Base-by-base conservation (phyloP, 2,113 vertebrate genomes). In the Corydoras maculifer region DNA sequence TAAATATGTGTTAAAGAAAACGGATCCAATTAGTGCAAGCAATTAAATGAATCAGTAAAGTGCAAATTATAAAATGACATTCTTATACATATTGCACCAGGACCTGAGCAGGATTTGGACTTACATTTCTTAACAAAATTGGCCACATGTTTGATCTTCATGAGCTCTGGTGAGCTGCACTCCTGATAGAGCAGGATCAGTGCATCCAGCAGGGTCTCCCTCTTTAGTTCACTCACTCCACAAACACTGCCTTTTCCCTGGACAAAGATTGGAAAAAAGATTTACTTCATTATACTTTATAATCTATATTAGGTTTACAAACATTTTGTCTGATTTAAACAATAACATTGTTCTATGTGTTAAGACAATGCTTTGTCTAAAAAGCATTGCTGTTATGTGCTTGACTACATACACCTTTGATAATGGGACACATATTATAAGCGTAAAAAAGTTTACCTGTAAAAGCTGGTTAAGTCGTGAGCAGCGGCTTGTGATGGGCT, bases 71-170 rank as follows among this genome's bases (percentile, higher is more conserved):
- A 25, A 25, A 25, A 25, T 25, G 18, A 43, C 35, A 53, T 53
- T 1, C 9, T 8, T 10, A 53, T 10, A 57, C 3, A n/a, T 30
- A 30, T 18, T 31, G 12, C 18, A 25, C 18, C 18, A 25, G 18
- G 18, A 25, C 18, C 1, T 25, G 18, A 25, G 50, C 30, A 30
- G n/a, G 3, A 5, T n/a, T n/a, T 65, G 9, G 66, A 60, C 94
- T 92, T 88, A 98, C 97, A 94, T 80, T 98, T 98, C 69, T 86
- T 91, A 70, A 99, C 92, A 86, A 99, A 99, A 79, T 86, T 93
- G 83, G 88, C 90, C 67, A 98, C 91, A 0, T 93, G 87, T 65
- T 92, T 91, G 72, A 93, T 92, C 87, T 91, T 95, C 95, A 96
- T 93, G 53, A 96, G 91, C 75, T 92, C 80, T 0, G 95, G 93